These are phyloP conservation scores for Steromphala cineraria DNA, from an alignment of 2,888 invertebrate genomes.

Conservation along the genomic window DNA sequence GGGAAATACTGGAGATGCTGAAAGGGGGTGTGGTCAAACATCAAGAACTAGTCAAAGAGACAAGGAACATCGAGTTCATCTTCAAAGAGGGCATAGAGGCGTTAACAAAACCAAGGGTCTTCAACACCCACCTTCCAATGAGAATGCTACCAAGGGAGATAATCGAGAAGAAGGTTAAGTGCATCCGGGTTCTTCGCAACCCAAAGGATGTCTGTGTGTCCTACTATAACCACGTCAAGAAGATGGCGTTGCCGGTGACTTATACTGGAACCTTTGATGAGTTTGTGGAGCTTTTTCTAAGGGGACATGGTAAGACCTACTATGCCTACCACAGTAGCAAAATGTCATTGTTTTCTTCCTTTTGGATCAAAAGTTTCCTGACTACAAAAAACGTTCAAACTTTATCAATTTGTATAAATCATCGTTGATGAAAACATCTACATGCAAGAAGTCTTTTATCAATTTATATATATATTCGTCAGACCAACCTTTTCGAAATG, in stretches of 20 bases:
- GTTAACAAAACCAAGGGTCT: slow-evolving; percentile 27
- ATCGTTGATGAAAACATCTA: no score
- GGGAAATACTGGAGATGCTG: slow-evolving; percentile 39
- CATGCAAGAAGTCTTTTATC: no score
- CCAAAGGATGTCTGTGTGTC: slow-evolving; percentile 43
- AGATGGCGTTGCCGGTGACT: slow-evolving; percentile 21
- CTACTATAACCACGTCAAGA: slow-evolving; percentile 28
- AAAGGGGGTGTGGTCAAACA: slow-evolving; percentile 9
- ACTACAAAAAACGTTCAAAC: no score
- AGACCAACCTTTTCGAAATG: no score
- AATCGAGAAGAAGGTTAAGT: slow-evolving; percentile 31
- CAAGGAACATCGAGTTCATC: slow-evolving; percentile 27
- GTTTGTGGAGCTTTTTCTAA: slow-evolving; percentile 37
- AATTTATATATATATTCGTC: no score
- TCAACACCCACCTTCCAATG: slow-evolving; percentile 37
- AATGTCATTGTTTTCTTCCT: no score
- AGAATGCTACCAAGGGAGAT: slow-evolving; percentile 28
- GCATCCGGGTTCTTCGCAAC: slow-evolving; percentile 35
- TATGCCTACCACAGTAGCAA: no score
- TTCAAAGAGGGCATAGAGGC: slow-evolving; percentile 18
- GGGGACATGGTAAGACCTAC: slow-evolving; percentile 37
- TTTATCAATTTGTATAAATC: no score
- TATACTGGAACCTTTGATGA: slow-evolving; percentile 40
- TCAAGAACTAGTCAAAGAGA: slow-evolving; percentile 22
- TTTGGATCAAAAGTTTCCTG: no score